A percentile compares a stretch with the other conserved stretches of the same genome.
Evolutionary conservation across 35 echinoderm and acorn worm species (phyloP).

Genomic region (Lytechinus pictus): DNA sequence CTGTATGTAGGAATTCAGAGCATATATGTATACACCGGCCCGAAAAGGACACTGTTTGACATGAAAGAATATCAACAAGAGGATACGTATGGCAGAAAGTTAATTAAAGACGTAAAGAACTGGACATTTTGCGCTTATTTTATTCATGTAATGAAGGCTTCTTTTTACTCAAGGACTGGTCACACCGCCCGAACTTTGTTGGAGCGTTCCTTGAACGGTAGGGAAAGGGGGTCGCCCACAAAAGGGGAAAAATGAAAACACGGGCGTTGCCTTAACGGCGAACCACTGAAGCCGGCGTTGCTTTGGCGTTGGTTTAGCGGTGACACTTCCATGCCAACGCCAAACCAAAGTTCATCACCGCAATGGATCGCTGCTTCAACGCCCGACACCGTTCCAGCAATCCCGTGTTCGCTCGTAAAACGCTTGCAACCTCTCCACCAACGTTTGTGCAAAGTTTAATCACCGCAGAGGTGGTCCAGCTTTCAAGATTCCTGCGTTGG

Average conservation of each 20-base stretch:
- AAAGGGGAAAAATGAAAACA: background rate
- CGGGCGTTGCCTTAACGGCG: slow-evolving; percentile 36
- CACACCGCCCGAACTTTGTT: background rate
- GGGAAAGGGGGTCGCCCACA: background rate
- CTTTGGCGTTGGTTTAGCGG: slow-evolving; percentile 36
- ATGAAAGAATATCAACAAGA: no score
- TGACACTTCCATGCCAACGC: slow-evolving; percentile 38
- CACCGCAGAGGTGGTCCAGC: slow-evolving; percentile 16
- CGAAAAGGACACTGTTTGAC: no score
- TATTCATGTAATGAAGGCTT: no score
- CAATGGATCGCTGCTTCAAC: slow-evolving; percentile 42
- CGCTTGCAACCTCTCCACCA: slow-evolving; percentile 25
- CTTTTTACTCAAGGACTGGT: background rate
- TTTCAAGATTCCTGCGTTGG: slow-evolving; percentile 27
- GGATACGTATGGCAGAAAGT: no score
- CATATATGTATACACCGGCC: no score
- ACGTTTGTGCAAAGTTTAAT: slow-evolving; percentile 32
- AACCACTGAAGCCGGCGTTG: slow-evolving; percentile 27
- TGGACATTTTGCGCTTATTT: no score
- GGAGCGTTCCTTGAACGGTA: slow-evolving; percentile 46
- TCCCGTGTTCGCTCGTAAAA: slow-evolving; percentile 41
- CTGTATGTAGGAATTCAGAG: no score
- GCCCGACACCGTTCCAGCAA: slow-evolving; percentile 26
- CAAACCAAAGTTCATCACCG: slow-evolving; percentile 41
- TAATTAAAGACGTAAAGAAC: no score